These are phyloP conservation scores for Ectobius pallidus DNA, from an alignment of 2,888 invertebrate species.

Conservation along the genomic window DNA sequence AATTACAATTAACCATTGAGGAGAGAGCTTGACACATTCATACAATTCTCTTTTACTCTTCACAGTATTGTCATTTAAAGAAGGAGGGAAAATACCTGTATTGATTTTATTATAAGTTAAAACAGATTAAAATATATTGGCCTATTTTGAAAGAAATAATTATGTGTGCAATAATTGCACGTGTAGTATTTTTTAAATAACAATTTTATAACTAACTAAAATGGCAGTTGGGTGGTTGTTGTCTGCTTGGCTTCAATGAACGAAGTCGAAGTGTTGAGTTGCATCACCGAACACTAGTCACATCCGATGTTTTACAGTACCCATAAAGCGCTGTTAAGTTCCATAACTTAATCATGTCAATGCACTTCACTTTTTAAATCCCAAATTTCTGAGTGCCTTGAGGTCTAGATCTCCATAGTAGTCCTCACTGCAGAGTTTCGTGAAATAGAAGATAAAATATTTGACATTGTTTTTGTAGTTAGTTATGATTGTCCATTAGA, in stretches of 20 bases:
- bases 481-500: too few relatives aligned
- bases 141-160: neutral
- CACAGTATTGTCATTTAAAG: neutral
- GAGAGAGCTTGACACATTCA: neutral
- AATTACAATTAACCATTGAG: neutral
- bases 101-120: neutral
- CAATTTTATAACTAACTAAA: neutral
- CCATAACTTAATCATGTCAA: neutral
- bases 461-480: too few relatives aligned
- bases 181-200: neutral
- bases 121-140: neutral
- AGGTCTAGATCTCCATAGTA: conserved; percentile 91
- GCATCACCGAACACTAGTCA: neutral
- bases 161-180: neutral
- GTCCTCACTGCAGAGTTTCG: conserved; percentile 72
- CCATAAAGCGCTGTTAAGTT: neutral
- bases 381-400: conserved; percentile 84
- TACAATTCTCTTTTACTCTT: conserved; percentile 6
- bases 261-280: neutral
- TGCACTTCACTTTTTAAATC: conserved; percentile 62
- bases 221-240: neutral
- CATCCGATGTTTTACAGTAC: neutral
- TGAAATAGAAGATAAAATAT: conserved; percentile 27
- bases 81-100: neutral
- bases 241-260: neutral